Evolutionary conservation across 92 coral and sea anemone genomes (phyloP).

Genomic region (Pocillopora meandrina): DNA sequence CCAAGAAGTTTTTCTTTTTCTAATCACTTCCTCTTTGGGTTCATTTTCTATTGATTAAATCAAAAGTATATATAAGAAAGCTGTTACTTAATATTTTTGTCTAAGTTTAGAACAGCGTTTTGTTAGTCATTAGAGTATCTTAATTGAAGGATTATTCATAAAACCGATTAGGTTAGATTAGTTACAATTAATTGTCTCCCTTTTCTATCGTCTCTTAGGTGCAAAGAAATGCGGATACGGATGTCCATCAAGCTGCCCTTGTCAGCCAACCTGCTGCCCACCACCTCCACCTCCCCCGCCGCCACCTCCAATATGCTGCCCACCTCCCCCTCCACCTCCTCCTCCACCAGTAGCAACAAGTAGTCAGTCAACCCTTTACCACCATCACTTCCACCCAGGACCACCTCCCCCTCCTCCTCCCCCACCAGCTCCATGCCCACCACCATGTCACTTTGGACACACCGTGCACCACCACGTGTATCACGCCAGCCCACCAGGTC

Average conservation of each 20-base stretch:
- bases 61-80: no score
- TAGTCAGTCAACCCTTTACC: conserved; percentile 39
- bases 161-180: no score
- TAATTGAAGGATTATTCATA: background rate
- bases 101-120: no score
- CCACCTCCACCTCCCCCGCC: conserved; percentile 84
- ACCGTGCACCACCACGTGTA: conserved; percentile 53
- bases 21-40: no score
- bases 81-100: no score
- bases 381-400: conserved; percentile 74
- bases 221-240: conserved; percentile 53
- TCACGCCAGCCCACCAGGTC: conserved; percentile 63
- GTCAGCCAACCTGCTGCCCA: conserved; percentile 49
- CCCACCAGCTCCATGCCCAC: conserved; percentile 76
- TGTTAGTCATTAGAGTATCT: no score
- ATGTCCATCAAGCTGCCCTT: conserved; percentile 37
- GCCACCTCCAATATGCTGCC: conserved; percentile 55
- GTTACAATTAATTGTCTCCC: background rate
- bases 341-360: conserved; percentile 55
- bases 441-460: conserved; percentile 77
- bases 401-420: conserved; percentile 68
- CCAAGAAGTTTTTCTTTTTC: no score
- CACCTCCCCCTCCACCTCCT: conserved; percentile 75
- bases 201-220: conserved; percentile 3
- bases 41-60: no score